Evolutionary conservation across 2,888 invertebrate genomes (phyloP).

Genomic region (Polia nebulosa): DNA sequence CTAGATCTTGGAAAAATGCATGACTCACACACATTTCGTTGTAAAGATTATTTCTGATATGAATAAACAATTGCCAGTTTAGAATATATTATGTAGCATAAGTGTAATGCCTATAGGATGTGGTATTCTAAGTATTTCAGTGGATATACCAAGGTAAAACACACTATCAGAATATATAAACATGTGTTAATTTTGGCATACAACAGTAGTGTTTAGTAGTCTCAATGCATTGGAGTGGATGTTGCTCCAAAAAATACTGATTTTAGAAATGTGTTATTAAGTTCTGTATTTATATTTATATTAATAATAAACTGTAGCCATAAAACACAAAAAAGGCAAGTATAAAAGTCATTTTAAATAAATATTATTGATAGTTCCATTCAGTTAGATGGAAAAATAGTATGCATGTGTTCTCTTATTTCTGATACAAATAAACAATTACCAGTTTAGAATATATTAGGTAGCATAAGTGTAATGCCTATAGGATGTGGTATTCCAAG

Average conservation of each 20-base stretch:
- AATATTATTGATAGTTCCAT: not conserved
- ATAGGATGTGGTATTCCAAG: constrained; percentile 14
- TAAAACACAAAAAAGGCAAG: constrained; percentile 15
- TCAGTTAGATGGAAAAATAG: not conserved
- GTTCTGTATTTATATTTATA: not conserved
- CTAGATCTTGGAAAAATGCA: constrained; percentile 51
- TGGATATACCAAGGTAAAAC: not conserved
- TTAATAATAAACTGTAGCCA: not conserved
- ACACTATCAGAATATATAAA: constrained; percentile 17
- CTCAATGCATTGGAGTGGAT: not conserved
- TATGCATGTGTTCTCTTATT: constrained; percentile 4
- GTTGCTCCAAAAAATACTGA: not conserved
- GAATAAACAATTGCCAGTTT: constrained; percentile 40
- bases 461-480: not conserved
- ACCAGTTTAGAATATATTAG: constrained; percentile 19
- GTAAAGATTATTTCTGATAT: constrained; percentile 43
- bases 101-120: not conserved
- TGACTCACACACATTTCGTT: constrained; percentile 56
- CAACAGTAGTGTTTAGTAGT: constrained; percentile 6
- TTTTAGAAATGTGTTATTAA: not conserved
- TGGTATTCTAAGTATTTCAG: constrained; percentile 23
- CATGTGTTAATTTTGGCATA: constrained; percentile 3
- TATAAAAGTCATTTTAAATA: not conserved
- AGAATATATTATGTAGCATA: constrained; percentile 16
- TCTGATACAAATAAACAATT: too few species aligned